phyloP scores from a whole-genome alignment of 2,888 invertebrate genomes.

The Charanyca ferruginea region DNA sequence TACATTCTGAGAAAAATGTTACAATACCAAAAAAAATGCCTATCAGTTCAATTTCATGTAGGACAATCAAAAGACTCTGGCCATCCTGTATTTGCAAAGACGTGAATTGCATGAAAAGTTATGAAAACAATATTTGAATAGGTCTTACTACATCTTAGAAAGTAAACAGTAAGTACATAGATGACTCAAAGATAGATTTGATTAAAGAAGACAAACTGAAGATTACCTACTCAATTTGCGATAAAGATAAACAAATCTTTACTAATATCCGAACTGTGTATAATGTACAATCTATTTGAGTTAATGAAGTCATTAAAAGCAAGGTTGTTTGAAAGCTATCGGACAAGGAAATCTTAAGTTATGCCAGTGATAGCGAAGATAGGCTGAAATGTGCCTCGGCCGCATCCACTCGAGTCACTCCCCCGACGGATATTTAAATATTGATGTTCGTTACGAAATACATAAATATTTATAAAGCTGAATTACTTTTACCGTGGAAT shows the following conservation, averaged over 20 bases:
- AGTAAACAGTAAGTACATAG: slow-evolving; percentile 8
- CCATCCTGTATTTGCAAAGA: too few relatives aligned
- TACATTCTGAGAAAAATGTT: too few relatives aligned
- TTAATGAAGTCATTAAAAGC: slow-evolving; percentile 44
- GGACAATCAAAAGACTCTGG: too few relatives aligned
- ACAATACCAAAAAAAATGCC: too few relatives aligned
- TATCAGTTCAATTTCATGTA: too few relatives aligned
- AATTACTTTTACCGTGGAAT: slow-evolving; percentile 55
- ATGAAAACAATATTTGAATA: too few relatives aligned
- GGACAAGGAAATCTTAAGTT: slow-evolving; percentile 34
- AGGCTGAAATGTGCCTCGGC: slow-evolving; percentile 30
- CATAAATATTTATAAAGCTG: slow-evolving; percentile 60
- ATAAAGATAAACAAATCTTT: slow-evolving; percentile 33
- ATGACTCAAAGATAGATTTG: slow-evolving; percentile 17
- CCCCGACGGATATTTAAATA: slow-evolving; percentile 52
- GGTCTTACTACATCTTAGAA: slow-evolving; percentile 11
- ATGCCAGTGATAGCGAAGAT: slow-evolving; percentile 29
- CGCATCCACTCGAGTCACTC: slow-evolving; percentile 24
- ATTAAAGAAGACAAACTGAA: slow-evolving; percentile 32
- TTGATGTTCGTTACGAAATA: slow-evolving; percentile 44
- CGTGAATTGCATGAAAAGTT: too few relatives aligned
- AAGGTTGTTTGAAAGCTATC: slow-evolving; percentile 29
- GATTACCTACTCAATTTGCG: slow-evolving; percentile 23
- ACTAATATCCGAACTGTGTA: slow-evolving; percentile 43
- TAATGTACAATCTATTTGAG: slow-evolving; percentile 35